phyloP scores from a whole-genome alignment of 92 coral and sea anemone genomes.

The Phenganax marumi region DNA sequence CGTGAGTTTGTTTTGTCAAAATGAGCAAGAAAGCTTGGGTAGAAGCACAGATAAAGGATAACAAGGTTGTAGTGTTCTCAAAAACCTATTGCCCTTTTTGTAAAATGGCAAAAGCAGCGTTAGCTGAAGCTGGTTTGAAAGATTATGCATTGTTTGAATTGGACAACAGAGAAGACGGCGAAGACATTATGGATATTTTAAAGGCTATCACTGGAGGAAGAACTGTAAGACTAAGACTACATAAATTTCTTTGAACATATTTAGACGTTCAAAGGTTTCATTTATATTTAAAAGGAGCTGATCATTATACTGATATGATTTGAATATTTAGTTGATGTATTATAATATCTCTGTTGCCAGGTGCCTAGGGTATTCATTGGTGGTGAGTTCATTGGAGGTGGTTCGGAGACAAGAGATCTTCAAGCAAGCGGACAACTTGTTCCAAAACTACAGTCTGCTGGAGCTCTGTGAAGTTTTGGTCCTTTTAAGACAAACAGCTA shows the following conservation, averaged over 20 bases:
- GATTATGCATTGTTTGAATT: conserved; percentile 66
- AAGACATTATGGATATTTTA: conserved; percentile 67
- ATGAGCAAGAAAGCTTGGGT: conserved; percentile 60
- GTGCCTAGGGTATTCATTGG: conserved; percentile 85
- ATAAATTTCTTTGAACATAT: background rate
- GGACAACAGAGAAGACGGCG: conserved; percentile 67
- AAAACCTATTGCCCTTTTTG: conserved; percentile 86
- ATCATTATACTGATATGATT: background rate
- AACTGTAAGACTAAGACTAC: conserved; percentile 59
- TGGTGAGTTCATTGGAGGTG: conserved; percentile 80
- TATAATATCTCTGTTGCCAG: conserved; percentile 37
- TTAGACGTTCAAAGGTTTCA: background rate
- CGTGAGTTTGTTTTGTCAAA: background rate
- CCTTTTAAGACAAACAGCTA: background rate
- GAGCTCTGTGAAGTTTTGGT: conserved; percentile 6
- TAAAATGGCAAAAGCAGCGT: conserved; percentile 64
- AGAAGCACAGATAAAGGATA: conserved; percentile 52
- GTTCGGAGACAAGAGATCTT: conserved; percentile 60
- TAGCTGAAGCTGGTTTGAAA: conserved; percentile 57
- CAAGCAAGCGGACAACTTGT: conserved; percentile 65
- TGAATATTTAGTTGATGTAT: too few relatives aligned
- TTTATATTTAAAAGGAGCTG: background rate
- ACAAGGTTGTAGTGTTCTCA: conserved; percentile 78
- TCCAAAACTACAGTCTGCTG: conserved; percentile 25
- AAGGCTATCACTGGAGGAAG: conserved; percentile 56